Percentiles rank a stretch among this genome's conserved stretches.
phyloP scores from a whole-genome alignment of 2,797 vertebrate genomes.

The Falco cherrug region DNA sequence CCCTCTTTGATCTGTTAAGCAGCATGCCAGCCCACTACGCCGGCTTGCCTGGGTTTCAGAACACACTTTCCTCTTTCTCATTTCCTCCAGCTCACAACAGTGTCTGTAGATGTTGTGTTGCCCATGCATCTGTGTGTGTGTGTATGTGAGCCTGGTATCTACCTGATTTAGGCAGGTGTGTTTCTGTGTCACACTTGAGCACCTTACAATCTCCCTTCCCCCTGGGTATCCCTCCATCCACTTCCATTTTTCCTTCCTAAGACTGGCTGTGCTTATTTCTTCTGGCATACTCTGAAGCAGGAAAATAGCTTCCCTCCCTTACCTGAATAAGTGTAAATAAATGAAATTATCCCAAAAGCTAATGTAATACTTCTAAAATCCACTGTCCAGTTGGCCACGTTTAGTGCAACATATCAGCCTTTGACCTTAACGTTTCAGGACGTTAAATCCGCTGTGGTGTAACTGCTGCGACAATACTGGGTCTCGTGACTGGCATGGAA shows the following conservation, averaged over 20 bases:
- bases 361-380: not conserved
- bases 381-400: not conserved
- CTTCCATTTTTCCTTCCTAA: slow-evolving; percentile 38
- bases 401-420: not conserved
- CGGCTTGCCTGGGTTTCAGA: slow-evolving; percentile 74
- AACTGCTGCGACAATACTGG: not conserved
- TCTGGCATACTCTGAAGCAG: slow-evolving; percentile 40
- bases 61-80: slow-evolving; percentile 33
- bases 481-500: not conserved
- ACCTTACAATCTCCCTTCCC: not conserved
- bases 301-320: not conserved
- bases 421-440: not conserved
- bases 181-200: slow-evolving; percentile 45
- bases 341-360: not conserved
- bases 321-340: not conserved
- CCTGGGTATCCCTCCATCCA: not conserved
- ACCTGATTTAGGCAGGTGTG: slow-evolving; percentile 33
- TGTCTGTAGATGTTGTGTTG: slow-evolving; percentile 49
- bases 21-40: slow-evolving; percentile 37
- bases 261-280: slow-evolving; percentile 47
- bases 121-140: slow-evolving; percentile 30
- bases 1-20: slow-evolving; percentile 22
- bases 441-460: not conserved
- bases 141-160: slow-evolving; percentile 4
- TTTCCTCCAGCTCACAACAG: slow-evolving; percentile 50